These are phyloP conservation scores for Monochamus saltuarius DNA, from an alignment of 1,140 invertebrate species.

Conservation along the genomic window DNA sequence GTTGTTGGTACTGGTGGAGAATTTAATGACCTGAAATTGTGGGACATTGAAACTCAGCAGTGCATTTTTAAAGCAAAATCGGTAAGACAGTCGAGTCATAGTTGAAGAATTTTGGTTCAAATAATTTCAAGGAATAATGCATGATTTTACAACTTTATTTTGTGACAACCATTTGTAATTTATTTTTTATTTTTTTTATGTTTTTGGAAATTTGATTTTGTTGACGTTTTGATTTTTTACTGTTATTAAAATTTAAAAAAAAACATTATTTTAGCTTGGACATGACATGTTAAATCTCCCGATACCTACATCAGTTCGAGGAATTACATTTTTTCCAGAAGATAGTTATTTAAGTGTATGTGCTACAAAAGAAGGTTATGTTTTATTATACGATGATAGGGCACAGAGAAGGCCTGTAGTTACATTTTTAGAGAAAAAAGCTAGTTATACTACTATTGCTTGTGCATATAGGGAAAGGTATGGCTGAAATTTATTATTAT, in stretches of 20 bases:
- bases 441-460: conserved; percentile 48
- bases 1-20: conserved; percentile 49
- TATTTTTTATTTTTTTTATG: too few species aligned
- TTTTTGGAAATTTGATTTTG: not conserved
- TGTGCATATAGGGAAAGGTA: conserved; percentile 51
- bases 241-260: conserved; percentile 1
- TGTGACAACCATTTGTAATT: too few species aligned
- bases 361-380: conserved; percentile 49
- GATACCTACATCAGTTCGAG: conserved; percentile 46
- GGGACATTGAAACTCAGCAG: conserved; percentile 60
- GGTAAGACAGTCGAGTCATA: conserved; percentile 29
- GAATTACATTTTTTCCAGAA: conserved; percentile 40
- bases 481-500: conserved; percentile 1
- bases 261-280: conserved; percentile 38
- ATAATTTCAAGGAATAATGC: not conserved
- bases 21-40: conserved; percentile 74
- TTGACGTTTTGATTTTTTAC: not conserved
- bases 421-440: conserved; percentile 49
- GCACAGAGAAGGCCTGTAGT: conserved; percentile 56
- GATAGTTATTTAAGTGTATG: conserved; percentile 38
- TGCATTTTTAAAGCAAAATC: conserved; percentile 72
- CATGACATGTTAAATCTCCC: conserved; percentile 48
- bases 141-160: too few species aligned
- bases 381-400: conserved; percentile 56
- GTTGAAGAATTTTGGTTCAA: conserved; percentile 3